Conservation (phyloP, 2,888 invertebrate genomes). For the Polylopha cassiicola region DNA sequence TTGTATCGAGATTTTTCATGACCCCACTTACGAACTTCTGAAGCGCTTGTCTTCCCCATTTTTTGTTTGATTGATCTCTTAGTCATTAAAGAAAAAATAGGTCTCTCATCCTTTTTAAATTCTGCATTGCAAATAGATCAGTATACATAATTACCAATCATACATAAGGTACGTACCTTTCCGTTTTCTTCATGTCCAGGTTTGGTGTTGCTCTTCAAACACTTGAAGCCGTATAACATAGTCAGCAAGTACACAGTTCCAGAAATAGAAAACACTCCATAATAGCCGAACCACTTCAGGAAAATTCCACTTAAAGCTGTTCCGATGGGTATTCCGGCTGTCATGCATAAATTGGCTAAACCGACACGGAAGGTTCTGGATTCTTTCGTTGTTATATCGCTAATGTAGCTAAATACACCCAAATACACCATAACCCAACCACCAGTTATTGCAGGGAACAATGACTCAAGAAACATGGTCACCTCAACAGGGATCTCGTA, state of each 20-base stretch:
- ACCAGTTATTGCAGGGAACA: slow-evolving; percentile 73
- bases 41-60: no score
- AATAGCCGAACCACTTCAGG: slow-evolving; percentile 58
- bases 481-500: slow-evolving; percentile 71
- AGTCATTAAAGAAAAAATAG: no score
- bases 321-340: slow-evolving; percentile 76
- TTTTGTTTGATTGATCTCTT: no score
- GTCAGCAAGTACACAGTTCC: slow-evolving; percentile 56
- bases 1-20: no score
- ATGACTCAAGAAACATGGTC: slow-evolving; percentile 69
- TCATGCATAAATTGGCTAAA: slow-evolving; percentile 76
- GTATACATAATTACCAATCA: background rate
- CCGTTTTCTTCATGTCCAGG: slow-evolving; percentile 33
- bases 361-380: slow-evolving; percentile 78
- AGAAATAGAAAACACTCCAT: slow-evolving; percentile 58
- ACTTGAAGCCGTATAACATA: slow-evolving; percentile 52
- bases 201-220: slow-evolving; percentile 54
- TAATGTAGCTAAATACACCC: slow-evolving; percentile 79
- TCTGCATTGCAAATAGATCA: no score
- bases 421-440: slow-evolving; percentile 74
- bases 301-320: slow-evolving; percentile 75
- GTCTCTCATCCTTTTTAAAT: no score
- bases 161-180: slow-evolving; percentile 36
- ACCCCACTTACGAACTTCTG: no score
- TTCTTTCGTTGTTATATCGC: slow-evolving; percentile 74